A percentile compares a stretch with the other conserved stretches of the same genome.
Conservation (phyloP, 2,797 vertebrate species). For the Phalanger gymnotis region DNA sequence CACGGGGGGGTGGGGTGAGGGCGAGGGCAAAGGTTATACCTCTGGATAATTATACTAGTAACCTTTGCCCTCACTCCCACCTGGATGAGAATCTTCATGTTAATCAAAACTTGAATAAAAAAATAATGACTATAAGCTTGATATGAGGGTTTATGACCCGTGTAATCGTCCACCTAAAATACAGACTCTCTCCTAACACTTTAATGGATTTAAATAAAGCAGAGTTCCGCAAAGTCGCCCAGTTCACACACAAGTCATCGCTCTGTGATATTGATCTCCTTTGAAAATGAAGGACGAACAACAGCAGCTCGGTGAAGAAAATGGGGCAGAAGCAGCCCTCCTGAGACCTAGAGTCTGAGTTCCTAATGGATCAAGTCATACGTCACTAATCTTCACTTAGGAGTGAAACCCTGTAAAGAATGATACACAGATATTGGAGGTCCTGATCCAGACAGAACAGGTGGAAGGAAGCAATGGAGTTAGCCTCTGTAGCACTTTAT, state of each 20-base stretch:
- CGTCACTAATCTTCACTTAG: too few relatives aligned
- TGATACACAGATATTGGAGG: not conserved
- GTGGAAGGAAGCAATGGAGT: conserved; percentile 5
- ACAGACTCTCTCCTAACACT: not conserved
- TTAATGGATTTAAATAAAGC: not conserved
- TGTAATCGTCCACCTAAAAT: not conserved
- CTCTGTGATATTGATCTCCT: not conserved
- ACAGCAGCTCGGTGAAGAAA: not conserved
- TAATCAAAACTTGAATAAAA: conserved; percentile 23
- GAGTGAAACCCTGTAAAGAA: not conserved
- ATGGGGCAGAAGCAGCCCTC: not conserved
- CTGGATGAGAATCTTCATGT: conserved; percentile 3
- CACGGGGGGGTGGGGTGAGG: too few relatives aligned
- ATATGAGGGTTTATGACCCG: not conserved
- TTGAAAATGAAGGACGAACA: not conserved
- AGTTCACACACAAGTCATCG: not conserved
- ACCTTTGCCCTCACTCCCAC: not conserved
- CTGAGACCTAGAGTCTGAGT: not conserved
- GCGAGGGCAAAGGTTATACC: conserved; percentile 1
- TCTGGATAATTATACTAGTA: not conserved
- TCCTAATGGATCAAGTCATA: not conserved
- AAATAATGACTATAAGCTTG: not conserved
- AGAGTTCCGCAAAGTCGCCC: not conserved
- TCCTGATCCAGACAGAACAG: not conserved
- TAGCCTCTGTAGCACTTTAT: not conserved